A percentile compares a stretch with the other conserved stretches of the same genome.
These are phyloP conservation scores for Heliconius eleuchia DNA, from an alignment of 1,140 invertebrate species.

Conservation along the genomic window DNA sequence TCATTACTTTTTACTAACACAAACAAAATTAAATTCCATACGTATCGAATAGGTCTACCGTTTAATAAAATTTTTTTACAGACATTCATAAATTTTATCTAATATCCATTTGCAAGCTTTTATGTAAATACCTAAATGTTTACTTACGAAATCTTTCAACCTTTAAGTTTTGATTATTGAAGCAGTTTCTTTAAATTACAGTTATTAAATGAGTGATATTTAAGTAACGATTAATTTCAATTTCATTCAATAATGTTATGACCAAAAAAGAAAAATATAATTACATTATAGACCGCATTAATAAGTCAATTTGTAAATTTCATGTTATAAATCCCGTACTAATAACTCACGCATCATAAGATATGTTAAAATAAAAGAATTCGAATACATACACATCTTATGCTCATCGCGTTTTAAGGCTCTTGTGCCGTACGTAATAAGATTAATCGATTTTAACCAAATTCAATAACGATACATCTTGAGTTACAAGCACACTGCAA, in stretches of 20 bases:
- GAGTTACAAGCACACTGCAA: conserved; percentile 49
- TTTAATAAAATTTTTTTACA: conserved; percentile 23
- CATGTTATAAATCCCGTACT: conserved; percentile 41
- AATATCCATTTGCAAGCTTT: not conserved
- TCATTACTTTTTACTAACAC: conserved; percentile 18
- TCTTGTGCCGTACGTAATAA: conserved; percentile 46
- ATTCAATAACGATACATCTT: conserved; percentile 38
- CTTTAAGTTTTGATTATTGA: too few species aligned
- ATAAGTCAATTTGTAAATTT: conserved; percentile 28
- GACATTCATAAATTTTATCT: not conserved
- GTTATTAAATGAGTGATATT: too few species aligned
- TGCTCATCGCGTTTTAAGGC: conserved; percentile 29
- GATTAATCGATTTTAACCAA: conserved; percentile 42
- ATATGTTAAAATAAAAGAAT: conserved; percentile 38
- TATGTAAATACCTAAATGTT: not conserved
- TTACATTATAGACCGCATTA: not conserved
- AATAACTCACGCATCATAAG: conserved; percentile 22
- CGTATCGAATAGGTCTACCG: conserved; percentile 10
- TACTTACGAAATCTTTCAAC: not conserved
- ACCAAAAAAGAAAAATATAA: not conserved
- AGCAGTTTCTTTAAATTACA: too few species aligned
- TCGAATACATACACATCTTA: conserved; percentile 41
- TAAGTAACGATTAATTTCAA: too few species aligned
- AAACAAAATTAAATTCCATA: conserved; percentile 19
- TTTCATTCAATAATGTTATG: too few species aligned